Evolutionary conservation across 2,113 vertebrate species (phyloP), one percentile per base, ranked within the genome.

Genomic region (Burhinus bistriatus): DNA sequence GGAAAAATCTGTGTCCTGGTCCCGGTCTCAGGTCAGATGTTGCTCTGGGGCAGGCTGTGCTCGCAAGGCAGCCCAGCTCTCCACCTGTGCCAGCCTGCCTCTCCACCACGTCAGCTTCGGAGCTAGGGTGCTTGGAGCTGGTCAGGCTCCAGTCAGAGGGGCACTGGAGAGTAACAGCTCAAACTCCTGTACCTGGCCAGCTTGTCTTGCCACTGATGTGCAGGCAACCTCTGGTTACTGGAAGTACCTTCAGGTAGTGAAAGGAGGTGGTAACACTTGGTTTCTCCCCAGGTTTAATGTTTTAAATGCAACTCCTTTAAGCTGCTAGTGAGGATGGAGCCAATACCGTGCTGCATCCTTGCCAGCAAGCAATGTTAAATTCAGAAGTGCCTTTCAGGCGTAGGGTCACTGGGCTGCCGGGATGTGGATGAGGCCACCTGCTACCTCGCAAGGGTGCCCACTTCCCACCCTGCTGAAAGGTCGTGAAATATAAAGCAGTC

Each of bases 71-170:
- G 44, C 38, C 14, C 26, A 20, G 0, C 38, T 62, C 45, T 66
- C 18, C 27, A 10, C 45, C n/a, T 0, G 0, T 30, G 30, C n/a
- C 65, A 55, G 47, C 25, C 59, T 57, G 47, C 49, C 32, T 47
- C 36, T 49, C n/a, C 7, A n/a, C 29, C 49, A 22, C 2, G 0
- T 29, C 0, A 1, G 18, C 70, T 64, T 65, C 1, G 1, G 68
- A 73, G 17, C 30, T 54, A 1, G 11, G 22, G 15, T 9, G 2
- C 26, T 68, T 42, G 45, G 30, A 62, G 47, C 66, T 57, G n/a
- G 19, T 62, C 23, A 9, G 30, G 38, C 59, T 68, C 29, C 75
- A 6, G 42, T 20, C 29, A 38, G 55, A 40, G 47, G 26, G 12
- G 2, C 6, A 5, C 26, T 4, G 27, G 42, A 54, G 18, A 72